These are phyloP conservation scores for Mamestra configurata DNA, from an alignment of 1,140 invertebrate genomes.

Conservation along the genomic window DNA sequence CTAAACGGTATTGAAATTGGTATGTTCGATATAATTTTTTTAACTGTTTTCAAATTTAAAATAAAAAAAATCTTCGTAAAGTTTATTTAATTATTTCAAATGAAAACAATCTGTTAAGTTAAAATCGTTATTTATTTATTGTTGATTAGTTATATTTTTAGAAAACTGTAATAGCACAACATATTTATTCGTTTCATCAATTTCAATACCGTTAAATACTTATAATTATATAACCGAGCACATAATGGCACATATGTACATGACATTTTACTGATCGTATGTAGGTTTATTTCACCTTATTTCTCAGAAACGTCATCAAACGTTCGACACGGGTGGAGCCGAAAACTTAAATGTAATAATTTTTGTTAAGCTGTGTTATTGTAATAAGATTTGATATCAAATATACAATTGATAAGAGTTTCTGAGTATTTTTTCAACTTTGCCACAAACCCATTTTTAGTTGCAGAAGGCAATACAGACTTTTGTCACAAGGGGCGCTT, in stretches of 20 bases:
- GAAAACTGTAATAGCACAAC: not conserved
- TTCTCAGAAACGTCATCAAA: not conserved
- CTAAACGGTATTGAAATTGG: constrained; percentile 9
- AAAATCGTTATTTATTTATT: constrained; percentile 20
- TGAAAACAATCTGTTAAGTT: not conserved
- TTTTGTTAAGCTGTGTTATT: constrained; percentile 83
- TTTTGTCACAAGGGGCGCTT: too few relatives aligned
- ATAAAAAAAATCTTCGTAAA: too few relatives aligned
- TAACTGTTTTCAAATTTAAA: not conserved
- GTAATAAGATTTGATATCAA: constrained; percentile 87
- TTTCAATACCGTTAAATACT: constrained; percentile 1
- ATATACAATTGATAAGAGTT: constrained; percentile 84
- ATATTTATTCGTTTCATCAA: not conserved
- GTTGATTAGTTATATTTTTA: constrained; percentile 2
- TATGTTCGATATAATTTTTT: not conserved
- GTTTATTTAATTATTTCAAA: not conserved
- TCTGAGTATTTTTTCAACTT: constrained; percentile 6
- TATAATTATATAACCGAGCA: constrained; percentile 36
- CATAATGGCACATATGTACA: constrained; percentile 39
- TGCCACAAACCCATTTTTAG: not conserved
- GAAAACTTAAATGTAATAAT: constrained; percentile 55
- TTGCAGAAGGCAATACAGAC: not conserved
- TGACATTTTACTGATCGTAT: constrained; percentile 39
- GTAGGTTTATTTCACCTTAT: constrained; percentile 10
- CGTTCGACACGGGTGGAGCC: constrained; percentile 11